Percentiles rank a stretch among this genome's conserved stretches.
These are phyloP conservation scores for Pantala flavescens DNA, from an alignment of 1,140 invertebrate genomes.

Conservation along the genomic window DNA sequence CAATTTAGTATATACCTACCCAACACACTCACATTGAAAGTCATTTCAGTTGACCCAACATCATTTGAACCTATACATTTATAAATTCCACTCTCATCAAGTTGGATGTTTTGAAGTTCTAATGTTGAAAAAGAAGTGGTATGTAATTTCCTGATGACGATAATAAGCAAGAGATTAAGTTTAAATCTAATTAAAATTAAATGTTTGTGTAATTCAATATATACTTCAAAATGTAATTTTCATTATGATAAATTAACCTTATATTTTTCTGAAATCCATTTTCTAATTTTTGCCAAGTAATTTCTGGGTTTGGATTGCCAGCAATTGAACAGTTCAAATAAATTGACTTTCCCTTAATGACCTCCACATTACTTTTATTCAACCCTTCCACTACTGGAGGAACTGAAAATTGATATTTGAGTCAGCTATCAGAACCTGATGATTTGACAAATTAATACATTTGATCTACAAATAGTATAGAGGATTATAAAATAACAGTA, in stretches of 20 bases:
- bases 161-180: not conserved
- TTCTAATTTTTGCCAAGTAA: slow-evolving; percentile 20
- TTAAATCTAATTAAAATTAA: no score
- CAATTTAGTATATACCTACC: not conserved
- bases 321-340: slow-evolving; percentile 22
- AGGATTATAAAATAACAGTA: no score
- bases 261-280: slow-evolving; percentile 13
- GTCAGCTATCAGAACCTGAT: no score
- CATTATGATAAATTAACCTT: not conserved
- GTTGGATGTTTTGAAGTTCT: not conserved
- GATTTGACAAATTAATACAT: no score
- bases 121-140: not conserved
- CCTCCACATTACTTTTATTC: slow-evolving; percentile 19
- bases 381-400: slow-evolving; percentile 23
- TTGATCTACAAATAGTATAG: no score
- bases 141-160: not conserved
- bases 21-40: slow-evolving; percentile 12
- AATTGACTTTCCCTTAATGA: slow-evolving; percentile 21
- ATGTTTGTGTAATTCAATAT: no score
- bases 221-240: not conserved
- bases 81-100: slow-evolving; percentile 13
- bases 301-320: slow-evolving; percentile 24
- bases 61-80: not conserved
- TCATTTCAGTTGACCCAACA: slow-evolving; percentile 1
- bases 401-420: slow-evolving; percentile 19